Percentiles rank a stretch among this genome's conserved stretches.
phyloP scores from a whole-genome alignment of 2,888 invertebrate genomes.

The Cactoblastis cactorum region DNA sequence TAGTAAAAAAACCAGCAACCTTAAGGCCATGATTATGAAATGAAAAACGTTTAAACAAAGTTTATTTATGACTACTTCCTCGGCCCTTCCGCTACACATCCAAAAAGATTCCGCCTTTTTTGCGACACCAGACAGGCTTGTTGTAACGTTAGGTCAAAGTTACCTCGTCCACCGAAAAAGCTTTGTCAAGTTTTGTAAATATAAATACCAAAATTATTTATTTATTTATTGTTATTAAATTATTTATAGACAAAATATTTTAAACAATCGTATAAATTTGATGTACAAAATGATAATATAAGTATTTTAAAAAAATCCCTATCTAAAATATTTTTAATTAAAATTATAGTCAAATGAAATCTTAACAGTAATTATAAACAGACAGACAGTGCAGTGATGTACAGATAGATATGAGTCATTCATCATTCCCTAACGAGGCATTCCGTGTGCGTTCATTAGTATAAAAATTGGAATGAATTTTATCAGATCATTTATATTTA shows the following conservation, averaged over 20 bases:
- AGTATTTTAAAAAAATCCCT: too few species aligned
- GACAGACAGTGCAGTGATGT: neutral
- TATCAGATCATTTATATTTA: conserved; percentile 4
- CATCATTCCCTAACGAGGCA: neutral
- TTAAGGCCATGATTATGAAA: neutral
- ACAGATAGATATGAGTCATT: neutral
- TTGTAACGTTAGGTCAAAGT: conserved; percentile 17
- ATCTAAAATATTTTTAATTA: neutral
- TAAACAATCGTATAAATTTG: too few species aligned
- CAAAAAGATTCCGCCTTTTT: conserved; percentile 11
- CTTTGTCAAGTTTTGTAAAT: neutral
- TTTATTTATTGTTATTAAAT: too few species aligned
- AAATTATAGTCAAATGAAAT: neutral
- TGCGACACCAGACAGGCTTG: conserved; percentile 3
- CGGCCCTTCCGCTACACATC: conserved; percentile 15
- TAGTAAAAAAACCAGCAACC: neutral
- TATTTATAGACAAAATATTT: too few species aligned
- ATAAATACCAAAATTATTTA: too few species aligned
- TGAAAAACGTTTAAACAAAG: conserved; percentile 25
- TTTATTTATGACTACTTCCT: conserved; percentile 23
- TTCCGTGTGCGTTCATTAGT: conserved; percentile 3
- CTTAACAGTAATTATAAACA: neutral
- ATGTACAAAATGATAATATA: too few species aligned
- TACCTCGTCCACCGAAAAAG: conserved; percentile 7
- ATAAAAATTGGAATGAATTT: neutral